Conservation (phyloP, 1,140 invertebrate genomes). For the Zaprionus africanus region DNA sequence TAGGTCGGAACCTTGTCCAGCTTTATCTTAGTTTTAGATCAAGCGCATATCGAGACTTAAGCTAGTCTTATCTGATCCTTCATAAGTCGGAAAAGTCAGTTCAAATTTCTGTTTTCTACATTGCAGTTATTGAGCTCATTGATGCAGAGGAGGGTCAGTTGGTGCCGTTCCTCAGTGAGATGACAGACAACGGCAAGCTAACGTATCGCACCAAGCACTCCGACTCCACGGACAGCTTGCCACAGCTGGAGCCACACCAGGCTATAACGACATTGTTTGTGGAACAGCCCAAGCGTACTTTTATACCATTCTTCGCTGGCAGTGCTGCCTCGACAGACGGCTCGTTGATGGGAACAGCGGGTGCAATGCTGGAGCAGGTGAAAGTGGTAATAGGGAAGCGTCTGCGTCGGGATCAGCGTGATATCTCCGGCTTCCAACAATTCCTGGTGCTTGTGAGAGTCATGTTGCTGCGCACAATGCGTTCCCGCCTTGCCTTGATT, state of each 20-base stretch:
- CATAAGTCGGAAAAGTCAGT: not conserved
- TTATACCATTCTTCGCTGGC: slow-evolving; percentile 66
- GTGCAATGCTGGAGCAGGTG: slow-evolving; percentile 68
- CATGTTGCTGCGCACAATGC: slow-evolving; percentile 77
- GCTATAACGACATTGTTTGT: slow-evolving; percentile 74
- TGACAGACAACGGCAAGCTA: slow-evolving; percentile 85
- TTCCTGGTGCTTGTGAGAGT: slow-evolving; percentile 74
- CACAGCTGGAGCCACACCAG: slow-evolving; percentile 54
- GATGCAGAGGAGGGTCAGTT: slow-evolving; percentile 77
- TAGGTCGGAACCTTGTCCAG: not conserved
- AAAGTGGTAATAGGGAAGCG: slow-evolving; percentile 67
- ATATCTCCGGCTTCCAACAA: slow-evolving; percentile 71
- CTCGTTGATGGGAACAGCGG: slow-evolving; percentile 67
- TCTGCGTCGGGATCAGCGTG: slow-evolving; percentile 51
- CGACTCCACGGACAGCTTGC: slow-evolving; percentile 12
- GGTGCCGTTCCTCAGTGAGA: slow-evolving; percentile 84
- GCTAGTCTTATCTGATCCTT: not conserved
- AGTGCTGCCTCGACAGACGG: slow-evolving; percentile 70
- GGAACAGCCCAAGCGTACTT: slow-evolving; percentile 69
- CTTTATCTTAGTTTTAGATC: not conserved
- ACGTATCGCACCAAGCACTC: slow-evolving; percentile 50
- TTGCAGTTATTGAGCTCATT: slow-evolving; percentile 85
- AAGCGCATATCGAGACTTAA: not conserved
- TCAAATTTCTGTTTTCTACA: slow-evolving; percentile 10
- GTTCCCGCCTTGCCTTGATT: slow-evolving; percentile 85